A percentile compares a stretch with the other conserved stretches of the same genome.
Conservation (phyloP, 2,113 vertebrate species). For the Tetraodon nigroviridis region DNA sequence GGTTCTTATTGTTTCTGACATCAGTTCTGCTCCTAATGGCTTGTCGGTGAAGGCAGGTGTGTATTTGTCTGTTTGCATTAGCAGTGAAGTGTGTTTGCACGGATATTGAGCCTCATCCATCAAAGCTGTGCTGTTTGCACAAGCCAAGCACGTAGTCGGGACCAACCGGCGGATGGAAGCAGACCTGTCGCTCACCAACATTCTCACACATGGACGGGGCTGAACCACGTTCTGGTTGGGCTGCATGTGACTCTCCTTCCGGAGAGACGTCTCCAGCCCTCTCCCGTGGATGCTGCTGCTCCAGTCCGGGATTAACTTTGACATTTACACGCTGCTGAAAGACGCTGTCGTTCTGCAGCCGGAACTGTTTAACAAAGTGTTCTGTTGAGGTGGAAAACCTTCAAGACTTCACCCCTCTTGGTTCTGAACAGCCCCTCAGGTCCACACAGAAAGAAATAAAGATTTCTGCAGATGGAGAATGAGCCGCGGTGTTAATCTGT, state of each 20-base stretch:
- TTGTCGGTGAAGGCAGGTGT: constrained; percentile 1
- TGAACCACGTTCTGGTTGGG: too few species aligned
- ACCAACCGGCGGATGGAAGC: too few species aligned
- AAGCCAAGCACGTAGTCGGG: neutral
- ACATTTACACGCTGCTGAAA: constrained; percentile 40
- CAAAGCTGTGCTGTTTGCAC: constrained; percentile 7
- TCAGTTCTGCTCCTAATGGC: neutral
- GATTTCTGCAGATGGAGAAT: constrained; percentile 7
- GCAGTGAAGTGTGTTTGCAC: constrained; percentile 13
- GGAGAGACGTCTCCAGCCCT: too few species aligned
- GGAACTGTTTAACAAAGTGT: neutral
- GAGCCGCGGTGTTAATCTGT: constrained; percentile 53
- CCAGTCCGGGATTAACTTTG: constrained; percentile 56
- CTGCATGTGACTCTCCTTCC: neutral
- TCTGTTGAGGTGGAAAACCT: neutral
- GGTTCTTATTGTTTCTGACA: too few species aligned
- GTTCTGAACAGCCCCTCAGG: neutral
- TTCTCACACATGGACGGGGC: too few species aligned
- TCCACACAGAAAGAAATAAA: constrained; percentile 14
- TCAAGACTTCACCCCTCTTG: neutral
- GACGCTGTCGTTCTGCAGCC: constrained; percentile 6
- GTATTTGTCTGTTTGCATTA: constrained; percentile 22
- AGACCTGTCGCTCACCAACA: too few species aligned
- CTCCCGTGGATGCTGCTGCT: constrained; percentile 31
- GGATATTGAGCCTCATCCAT: constrained; percentile 9